phyloP scores from a whole-genome alignment of 2,797 vertebrate genomes.

The Malurus splendens region DNA sequence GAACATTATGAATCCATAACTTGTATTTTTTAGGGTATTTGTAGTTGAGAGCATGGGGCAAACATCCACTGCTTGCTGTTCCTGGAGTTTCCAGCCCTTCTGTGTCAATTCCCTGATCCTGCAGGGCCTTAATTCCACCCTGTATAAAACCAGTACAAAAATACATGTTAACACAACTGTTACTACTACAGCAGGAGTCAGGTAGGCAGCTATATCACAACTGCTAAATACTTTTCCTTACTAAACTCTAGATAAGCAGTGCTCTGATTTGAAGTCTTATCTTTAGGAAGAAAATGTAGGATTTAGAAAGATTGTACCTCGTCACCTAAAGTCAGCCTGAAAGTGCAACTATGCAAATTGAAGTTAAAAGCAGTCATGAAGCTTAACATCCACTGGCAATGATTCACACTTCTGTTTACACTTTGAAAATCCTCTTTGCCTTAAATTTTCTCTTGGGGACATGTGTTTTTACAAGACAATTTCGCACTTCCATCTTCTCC shows the following conservation, averaged over 20 bases:
- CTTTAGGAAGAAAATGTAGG: background rate
- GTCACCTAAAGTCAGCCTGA: background rate
- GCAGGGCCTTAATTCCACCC: background rate
- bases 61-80: background rate
- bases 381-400: background rate
- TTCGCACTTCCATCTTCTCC: background rate
- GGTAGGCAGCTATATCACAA: background rate
- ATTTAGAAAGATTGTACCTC: background rate
- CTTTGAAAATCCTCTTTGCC: background rate
- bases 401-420: constrained; percentile 5
- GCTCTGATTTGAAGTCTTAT: background rate
- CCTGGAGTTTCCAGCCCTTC: background rate
- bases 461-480: background rate
- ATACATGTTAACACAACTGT: background rate
- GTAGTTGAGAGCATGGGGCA: background rate
- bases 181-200: background rate
- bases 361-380: background rate
- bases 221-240: background rate
- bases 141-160: background rate
- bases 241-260: background rate
- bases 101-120: background rate
- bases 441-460: background rate
- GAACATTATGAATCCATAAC: background rate
- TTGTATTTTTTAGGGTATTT: background rate
- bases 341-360: background rate